phyloP scores from a whole-genome alignment of 2,888 invertebrate genomes.

The Heteromyza rotundicornis region DNA sequence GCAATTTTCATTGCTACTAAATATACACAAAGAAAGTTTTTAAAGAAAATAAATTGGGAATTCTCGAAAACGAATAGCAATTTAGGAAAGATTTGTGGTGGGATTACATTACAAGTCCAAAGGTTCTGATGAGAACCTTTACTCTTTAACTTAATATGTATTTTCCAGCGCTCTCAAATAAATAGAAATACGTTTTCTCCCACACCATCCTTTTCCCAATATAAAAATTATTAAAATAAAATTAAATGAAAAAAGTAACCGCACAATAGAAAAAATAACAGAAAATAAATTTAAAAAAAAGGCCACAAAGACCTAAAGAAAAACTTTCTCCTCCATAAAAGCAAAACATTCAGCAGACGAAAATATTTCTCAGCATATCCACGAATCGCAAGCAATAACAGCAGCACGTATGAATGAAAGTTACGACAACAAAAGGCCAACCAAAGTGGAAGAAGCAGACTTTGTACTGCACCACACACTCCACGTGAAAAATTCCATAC shows the following conservation, averaged over 20 bases:
- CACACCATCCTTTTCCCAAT: no score
- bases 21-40: no score
- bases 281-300: slow-evolving; percentile 13
- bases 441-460: slow-evolving; percentile 25
- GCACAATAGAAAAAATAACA: slow-evolving; percentile 19
- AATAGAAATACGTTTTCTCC: no score
- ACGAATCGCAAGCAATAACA: slow-evolving; percentile 5
- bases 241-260: slow-evolving; percentile 31
- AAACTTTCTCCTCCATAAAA: slow-evolving; percentile 50
- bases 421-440: slow-evolving; percentile 36
- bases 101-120: no score
- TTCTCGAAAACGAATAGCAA: no score
- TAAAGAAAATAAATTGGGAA: no score
- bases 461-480: no score
- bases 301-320: slow-evolving; percentile 22
- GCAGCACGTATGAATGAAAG: slow-evolving; percentile 49
- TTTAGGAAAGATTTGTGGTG: no score
- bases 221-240: background rate
- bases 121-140: no score
- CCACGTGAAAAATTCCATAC: background rate
- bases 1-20: no score
- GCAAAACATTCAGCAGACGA: slow-evolving; percentile 25
- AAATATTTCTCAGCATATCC: slow-evolving; percentile 9
- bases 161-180: no score
- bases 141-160: no score